These are phyloP conservation scores for Manis crassicaudata DNA, from an alignment of 2,797 vertebrate species.

Conservation along the genomic window DNA sequence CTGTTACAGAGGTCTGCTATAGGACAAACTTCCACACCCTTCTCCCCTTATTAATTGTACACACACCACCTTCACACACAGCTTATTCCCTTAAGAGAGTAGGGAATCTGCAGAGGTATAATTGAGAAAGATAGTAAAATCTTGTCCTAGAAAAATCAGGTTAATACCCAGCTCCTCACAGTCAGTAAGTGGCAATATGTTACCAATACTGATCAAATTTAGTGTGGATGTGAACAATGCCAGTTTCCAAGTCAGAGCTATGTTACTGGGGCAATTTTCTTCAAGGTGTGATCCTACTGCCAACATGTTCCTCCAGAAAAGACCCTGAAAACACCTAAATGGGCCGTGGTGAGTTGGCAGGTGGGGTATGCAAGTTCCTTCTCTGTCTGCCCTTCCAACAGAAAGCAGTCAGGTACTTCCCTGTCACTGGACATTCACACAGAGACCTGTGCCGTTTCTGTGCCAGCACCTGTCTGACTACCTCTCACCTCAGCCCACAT, in stretches of 20 bases:
- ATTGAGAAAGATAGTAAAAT: constrained; percentile 34
- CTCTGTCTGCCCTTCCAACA: fast-evolving
- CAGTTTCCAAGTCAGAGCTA: background rate
- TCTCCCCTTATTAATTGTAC: background rate
- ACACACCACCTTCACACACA: background rate
- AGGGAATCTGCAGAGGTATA: background rate
- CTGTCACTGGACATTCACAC: background rate
- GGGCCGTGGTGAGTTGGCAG: background rate
- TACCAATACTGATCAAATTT: background rate
- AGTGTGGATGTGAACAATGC: background rate
- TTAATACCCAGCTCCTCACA: background rate
- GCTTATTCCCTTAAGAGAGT: background rate
- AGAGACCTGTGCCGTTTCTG: fast-evolving
- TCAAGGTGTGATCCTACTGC: background rate
- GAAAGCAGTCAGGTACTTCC: fast-evolving
- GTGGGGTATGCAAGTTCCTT: background rate
- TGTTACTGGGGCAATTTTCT: background rate
- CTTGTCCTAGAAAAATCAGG: constrained; percentile 30
- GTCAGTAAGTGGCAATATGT: background rate
- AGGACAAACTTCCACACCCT: background rate
- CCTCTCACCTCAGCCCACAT: background rate
- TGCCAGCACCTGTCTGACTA: background rate
- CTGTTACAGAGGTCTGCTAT: background rate
- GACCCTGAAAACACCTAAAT: background rate
- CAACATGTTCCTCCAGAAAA: background rate